Evolutionary conservation across 2,888 invertebrate species (phyloP).

Genomic region (Loripinus fragilis): DNA sequence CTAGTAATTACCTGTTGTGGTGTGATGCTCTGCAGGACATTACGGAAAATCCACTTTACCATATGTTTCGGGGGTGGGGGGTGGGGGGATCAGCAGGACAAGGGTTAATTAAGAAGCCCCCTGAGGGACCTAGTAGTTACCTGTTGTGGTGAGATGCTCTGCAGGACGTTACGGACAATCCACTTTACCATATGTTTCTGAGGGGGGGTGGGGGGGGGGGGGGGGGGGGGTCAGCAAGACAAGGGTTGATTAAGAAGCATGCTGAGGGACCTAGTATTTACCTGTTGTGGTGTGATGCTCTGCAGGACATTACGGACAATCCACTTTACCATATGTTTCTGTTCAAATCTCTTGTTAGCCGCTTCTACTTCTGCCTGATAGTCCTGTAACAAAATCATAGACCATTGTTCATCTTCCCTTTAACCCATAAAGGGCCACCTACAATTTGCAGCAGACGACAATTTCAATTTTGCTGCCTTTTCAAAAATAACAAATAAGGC

Average conservation of each 20-base stretch:
- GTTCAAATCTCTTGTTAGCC: conserved; percentile 92
- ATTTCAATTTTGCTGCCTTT: no score
- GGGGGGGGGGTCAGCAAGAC: no score
- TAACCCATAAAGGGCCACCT: no score
- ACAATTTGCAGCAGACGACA: no score
- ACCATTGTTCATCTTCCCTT: no score
- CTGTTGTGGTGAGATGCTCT: conserved; percentile 96
- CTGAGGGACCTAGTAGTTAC: no score
- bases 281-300: conserved; percentile 95
- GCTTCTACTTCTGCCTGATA: conserved; percentile 95
- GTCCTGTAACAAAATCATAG: conserved; percentile 87
- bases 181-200: conserved; percentile 98
- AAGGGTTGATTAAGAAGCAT: not conserved
- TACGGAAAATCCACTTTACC: conserved; percentile 95
- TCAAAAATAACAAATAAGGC: no score
- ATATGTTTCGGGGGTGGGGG: conserved; percentile 99
- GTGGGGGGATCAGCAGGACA: no score
- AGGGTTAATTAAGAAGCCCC: no score
- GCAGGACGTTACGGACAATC: conserved; percentile 92
- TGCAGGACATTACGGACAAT: conserved; percentile 92
- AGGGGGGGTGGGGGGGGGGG: no score
- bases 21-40: conserved; percentile 94
- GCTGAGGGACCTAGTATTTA: conserved; percentile 44
- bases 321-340: conserved; percentile 98
- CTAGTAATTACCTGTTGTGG: conserved; percentile 92